Percentiles rank a stretch among this genome's conserved stretches.
phyloP scores from a whole-genome alignment of 2,888 invertebrate genomes.

The Tetrapedia diversipes region DNA sequence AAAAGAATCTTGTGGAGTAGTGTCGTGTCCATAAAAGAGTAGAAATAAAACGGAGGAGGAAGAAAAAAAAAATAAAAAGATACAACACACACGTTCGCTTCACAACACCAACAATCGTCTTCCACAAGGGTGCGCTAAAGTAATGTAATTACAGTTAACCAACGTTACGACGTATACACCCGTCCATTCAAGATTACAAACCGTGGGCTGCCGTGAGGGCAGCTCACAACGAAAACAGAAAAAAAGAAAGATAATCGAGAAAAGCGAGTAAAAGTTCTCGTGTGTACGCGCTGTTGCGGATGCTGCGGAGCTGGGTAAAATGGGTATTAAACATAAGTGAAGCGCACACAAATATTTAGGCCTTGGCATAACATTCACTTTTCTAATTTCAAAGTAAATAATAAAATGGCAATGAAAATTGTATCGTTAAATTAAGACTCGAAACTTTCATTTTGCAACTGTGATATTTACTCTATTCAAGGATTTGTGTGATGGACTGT shows the following conservation, averaged over 20 bases:
- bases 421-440: too few relatives aligned
- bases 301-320: too few relatives aligned
- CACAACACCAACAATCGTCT: slow-evolving; percentile 69
- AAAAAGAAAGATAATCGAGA: slow-evolving; percentile 25
- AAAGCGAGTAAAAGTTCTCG: slow-evolving; percentile 22
- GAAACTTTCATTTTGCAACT: too few relatives aligned
- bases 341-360: too few relatives aligned
- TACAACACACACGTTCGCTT: slow-evolving; percentile 57
- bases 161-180: slow-evolving; percentile 46
- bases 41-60: not conserved
- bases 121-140: slow-evolving; percentile 64
- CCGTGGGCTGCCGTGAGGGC: slow-evolving; percentile 39
- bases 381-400: too few relatives aligned
- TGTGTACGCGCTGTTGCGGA: slow-evolving; percentile 16
- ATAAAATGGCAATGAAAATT: too few relatives aligned
- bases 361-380: too few relatives aligned
- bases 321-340: too few relatives aligned
- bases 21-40: slow-evolving; percentile 40
- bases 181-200: slow-evolving; percentile 57
- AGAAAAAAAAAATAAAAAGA: not conserved
- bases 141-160: slow-evolving; percentile 51
- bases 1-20: slow-evolving; percentile 27
- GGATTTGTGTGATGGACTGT: too few relatives aligned
- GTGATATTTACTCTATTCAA: too few relatives aligned
- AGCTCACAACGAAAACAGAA: slow-evolving; percentile 44